Evolutionary conservation across 2,797 vertebrate species (phyloP), one percentile per base, ranked within the genome.

Genomic region (Hippocampus kuda): DNA sequence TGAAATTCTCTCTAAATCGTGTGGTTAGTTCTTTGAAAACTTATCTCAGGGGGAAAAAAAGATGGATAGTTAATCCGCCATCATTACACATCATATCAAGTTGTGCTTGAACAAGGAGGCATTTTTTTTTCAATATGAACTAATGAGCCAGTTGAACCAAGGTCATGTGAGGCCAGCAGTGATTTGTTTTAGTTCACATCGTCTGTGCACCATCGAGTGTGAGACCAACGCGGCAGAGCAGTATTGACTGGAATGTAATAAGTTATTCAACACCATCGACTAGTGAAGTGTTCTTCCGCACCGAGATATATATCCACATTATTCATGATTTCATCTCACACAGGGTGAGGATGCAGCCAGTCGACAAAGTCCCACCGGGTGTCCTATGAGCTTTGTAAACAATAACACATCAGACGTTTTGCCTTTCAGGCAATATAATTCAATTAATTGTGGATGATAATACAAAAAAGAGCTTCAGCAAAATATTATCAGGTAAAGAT

Each of bases 251-350:
- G 3, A 72, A 71, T 27, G 48, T 70, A 73, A 81, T 83, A 74
- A 78, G 74, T 85, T 82, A 80, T 84, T 85, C 76, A 79, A 71
- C 78, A 66, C 76, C 70, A 76, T 73, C 42, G 73, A 75, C 70
- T 49, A 65, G 68, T 26, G 62, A 49, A 72, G 59, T 59, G 16
- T 75, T 86, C 71, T 68, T 78, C 70, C 75, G 75, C 72, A 75
- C 81, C 74, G 66, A 77, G 79, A 56, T 61, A 56, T 30, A 38
- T 79, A 38, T 38, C 34, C 7, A 34, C 77, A 84, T 81, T 81
- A 81, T 84, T 81, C 65, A 67, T 71, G 13, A 13, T 59, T 71
- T 62, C 6, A 12, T 72, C 68, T 72, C 62, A 30, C 63, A 10
- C 41, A 15, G 63, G 13, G n/a, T 65, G 42, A 26, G n/a, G 8